Conservation (phyloP, 1,140 invertebrate species). For the Saccostrea glomerata region DNA sequence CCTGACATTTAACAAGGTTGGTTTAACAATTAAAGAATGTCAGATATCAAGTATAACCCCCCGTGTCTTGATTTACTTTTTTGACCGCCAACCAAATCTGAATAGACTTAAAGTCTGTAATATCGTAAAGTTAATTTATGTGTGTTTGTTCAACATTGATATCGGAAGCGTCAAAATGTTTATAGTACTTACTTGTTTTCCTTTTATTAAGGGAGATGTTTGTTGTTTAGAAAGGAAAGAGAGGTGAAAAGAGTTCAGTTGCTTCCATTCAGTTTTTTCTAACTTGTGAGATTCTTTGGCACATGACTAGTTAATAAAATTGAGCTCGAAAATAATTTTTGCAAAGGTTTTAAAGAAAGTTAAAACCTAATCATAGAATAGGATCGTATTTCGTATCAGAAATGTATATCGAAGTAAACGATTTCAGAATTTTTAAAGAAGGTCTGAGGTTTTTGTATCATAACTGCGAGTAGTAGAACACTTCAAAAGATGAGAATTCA, state of each 20-base stretch:
- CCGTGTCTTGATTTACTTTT: neutral
- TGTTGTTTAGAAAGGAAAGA: neutral
- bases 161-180: neutral
- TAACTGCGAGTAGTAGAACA: too few relatives aligned
- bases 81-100: neutral
- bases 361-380: too few relatives aligned
- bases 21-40: neutral
- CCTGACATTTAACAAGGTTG: neutral
- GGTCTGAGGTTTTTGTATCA: too few relatives aligned
- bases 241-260: neutral
- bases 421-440: too few relatives aligned
- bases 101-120: neutral
- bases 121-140: neutral
- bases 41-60: neutral
- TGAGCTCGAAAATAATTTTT: neutral
- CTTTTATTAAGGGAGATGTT: neutral
- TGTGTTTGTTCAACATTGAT: conserved; percentile 20
- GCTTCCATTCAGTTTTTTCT: neutral
- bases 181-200: conserved; percentile 1
- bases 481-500: too few relatives aligned
- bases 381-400: too few relatives aligned
- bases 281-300: neutral
- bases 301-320: neutral
- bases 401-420: too few relatives aligned
- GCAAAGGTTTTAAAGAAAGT: too few relatives aligned